Conservation (phyloP, 2,113 vertebrate species). For the Piliocolobus tephrosceles region DNA sequence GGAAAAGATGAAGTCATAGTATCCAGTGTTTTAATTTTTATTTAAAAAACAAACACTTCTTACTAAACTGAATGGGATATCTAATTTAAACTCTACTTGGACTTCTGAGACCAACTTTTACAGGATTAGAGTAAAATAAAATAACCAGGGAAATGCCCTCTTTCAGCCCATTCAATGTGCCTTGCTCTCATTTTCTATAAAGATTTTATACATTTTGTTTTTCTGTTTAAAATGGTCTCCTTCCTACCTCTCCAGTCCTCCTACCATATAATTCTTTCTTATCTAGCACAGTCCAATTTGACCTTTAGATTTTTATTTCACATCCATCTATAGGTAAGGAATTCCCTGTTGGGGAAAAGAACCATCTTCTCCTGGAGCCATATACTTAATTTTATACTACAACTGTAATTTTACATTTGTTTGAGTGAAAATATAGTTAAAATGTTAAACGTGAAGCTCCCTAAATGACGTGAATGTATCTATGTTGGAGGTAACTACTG, state of each 20-base stretch:
- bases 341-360: not conserved
- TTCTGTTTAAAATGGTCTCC: not conserved
- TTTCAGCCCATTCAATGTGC: not conserved
- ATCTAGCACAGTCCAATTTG: not conserved
- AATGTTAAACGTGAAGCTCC: not conserved
- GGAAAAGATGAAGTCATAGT: constrained; percentile 52
- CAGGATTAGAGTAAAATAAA: not conserved
- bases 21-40: not conserved
- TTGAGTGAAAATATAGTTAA: not conserved
- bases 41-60: not conserved
- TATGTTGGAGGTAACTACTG: not conserved
- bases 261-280: not conserved
- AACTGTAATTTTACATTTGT: not conserved
- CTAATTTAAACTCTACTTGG: not conserved
- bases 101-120: not conserved
- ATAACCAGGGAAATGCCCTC: not conserved
- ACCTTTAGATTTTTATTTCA: not conserved
- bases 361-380: not conserved
- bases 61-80: not conserved
- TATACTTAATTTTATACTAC: not conserved
- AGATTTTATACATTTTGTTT: not conserved
- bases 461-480: not conserved
- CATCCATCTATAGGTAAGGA: not conserved
- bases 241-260: not conserved
- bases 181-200: not conserved